Evolutionary conservation across 2,888 invertebrate species (phyloP).

Genomic region (Lymantria monacha): DNA sequence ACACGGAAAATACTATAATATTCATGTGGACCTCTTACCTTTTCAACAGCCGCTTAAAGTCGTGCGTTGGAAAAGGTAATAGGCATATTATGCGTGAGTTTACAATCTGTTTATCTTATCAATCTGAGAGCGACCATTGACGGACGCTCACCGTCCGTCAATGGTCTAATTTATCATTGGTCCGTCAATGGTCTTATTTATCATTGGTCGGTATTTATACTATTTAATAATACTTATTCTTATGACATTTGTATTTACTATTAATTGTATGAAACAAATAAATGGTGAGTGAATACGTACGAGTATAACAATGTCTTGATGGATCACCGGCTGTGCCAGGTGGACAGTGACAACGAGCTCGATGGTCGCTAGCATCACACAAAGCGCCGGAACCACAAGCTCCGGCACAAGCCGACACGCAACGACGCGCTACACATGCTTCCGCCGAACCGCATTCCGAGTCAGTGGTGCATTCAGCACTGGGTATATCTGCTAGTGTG

Average conservation of each 20-base stretch:
- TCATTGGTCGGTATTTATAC: too few species aligned
- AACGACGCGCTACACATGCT: slow-evolving; percentile 90
- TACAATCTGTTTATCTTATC: too few species aligned
- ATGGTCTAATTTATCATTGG: too few species aligned
- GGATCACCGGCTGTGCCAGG: slow-evolving; percentile 94
- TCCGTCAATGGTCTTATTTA: too few species aligned
- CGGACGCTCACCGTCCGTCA: too few species aligned
- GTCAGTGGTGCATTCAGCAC: slow-evolving; percentile 87
- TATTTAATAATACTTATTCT: too few species aligned
- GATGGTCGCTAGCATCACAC: slow-evolving; percentile 89
- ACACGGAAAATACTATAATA: too few species aligned
- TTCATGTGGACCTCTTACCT: too few species aligned
- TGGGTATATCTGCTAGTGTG: slow-evolving; percentile 67
- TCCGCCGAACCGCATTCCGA: slow-evolving; percentile 88
- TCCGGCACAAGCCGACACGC: slow-evolving; percentile 91
- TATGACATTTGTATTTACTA: not conserved
- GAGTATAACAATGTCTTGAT: slow-evolving; percentile 91
- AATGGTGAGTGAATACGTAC: slow-evolving; percentile 78
- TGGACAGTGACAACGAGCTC: slow-evolving; percentile 92
- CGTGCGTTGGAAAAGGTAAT: too few species aligned
- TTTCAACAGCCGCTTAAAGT: too few species aligned
- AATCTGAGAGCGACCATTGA: too few species aligned
- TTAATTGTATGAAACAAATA: not conserved
- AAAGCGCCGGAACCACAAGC: slow-evolving; percentile 92
- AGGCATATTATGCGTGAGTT: too few species aligned